Evolutionary conservation across 2,888 invertebrate species (phyloP).

Genomic region (Nebria salina): DNA sequence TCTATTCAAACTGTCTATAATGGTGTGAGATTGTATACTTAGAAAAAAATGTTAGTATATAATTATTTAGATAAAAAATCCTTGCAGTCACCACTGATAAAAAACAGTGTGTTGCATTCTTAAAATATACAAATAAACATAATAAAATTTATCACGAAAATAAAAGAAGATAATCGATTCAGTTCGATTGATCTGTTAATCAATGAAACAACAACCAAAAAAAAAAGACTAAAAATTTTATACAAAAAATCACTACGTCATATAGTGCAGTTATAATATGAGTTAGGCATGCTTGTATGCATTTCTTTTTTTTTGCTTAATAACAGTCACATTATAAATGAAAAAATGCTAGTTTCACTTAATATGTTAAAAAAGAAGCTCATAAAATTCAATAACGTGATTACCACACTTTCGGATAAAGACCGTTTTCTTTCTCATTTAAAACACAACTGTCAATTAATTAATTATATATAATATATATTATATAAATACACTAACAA

Average conservation of each 20-base stretch:
- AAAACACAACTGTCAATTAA: constrained; percentile 46
- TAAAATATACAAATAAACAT: constrained; percentile 36
- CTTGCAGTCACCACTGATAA: constrained; percentile 46
- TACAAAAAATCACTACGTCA: neutral
- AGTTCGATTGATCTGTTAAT: neutral
- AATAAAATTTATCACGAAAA: constrained; percentile 37
- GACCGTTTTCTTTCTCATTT: constrained; percentile 38
- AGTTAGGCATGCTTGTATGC: neutral
- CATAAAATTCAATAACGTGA: constrained; percentile 43
- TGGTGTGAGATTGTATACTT: constrained; percentile 36
- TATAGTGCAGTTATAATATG: neutral
- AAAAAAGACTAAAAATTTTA: neutral
- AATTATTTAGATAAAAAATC: constrained; percentile 13
- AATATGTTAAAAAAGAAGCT: constrained; percentile 43
- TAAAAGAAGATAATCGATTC: constrained; percentile 23
- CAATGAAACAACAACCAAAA: neutral
- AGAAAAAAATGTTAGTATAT: constrained; percentile 29
- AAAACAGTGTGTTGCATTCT: constrained; percentile 25
- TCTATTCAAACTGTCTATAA: constrained; percentile 41
- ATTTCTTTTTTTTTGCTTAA: neutral
- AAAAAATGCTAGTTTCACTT: constrained; percentile 20
- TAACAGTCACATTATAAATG: constrained; percentile 36
- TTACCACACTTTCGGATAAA: constrained; percentile 39
- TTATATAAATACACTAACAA: constrained; percentile 46
- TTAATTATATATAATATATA: constrained; percentile 40